These are phyloP conservation scores for Patella vulgata DNA, from an alignment of 1,140 invertebrate species.

Conservation along the genomic window DNA sequence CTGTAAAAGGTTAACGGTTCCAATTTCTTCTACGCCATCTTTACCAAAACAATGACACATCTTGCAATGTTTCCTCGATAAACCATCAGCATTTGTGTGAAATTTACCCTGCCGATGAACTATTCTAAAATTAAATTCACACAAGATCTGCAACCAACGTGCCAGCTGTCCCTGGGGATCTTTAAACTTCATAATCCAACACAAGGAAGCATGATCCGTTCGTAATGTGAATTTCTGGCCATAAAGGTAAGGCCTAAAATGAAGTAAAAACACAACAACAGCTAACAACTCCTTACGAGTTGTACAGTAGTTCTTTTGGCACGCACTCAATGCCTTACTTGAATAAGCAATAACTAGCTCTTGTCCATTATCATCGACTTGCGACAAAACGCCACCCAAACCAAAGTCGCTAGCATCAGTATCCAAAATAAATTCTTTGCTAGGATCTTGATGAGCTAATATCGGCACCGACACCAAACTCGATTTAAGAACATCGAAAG, in stretches of 20 bases:
- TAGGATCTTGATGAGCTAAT: conserved; percentile 16
- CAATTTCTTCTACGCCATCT: too few relatives aligned
- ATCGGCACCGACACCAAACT: conserved; percentile 28
- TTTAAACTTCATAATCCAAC: conserved; percentile 38
- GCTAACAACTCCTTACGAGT: conserved; percentile 45
- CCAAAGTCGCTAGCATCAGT: conserved; percentile 39
- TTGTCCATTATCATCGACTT: conserved; percentile 39
- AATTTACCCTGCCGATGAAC: conserved; percentile 35
- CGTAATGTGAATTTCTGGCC: conserved; percentile 32
- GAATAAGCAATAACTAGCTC: conserved; percentile 45
- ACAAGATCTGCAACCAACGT: conserved; percentile 45
- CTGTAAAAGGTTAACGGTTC: too few relatives aligned
- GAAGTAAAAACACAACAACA: conserved; percentile 25
- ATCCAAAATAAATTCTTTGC: conserved; percentile 36
- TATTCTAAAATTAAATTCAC: conserved; percentile 42
- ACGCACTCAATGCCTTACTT: conserved; percentile 31
- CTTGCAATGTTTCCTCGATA: conserved; percentile 32
- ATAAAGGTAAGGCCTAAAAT: conserved; percentile 42
- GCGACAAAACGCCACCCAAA: conserved; percentile 51
- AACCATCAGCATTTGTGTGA: conserved; percentile 49
- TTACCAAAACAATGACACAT: conserved; percentile 15
- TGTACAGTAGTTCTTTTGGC: conserved; percentile 68
- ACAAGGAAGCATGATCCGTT: conserved; percentile 47
- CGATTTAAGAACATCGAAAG: conserved; percentile 35
- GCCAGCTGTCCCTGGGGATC: conserved; percentile 38